Base-by-base conservation (phyloP, 2,797 vertebrate species). In the Rhodeus uyekii region DNA sequence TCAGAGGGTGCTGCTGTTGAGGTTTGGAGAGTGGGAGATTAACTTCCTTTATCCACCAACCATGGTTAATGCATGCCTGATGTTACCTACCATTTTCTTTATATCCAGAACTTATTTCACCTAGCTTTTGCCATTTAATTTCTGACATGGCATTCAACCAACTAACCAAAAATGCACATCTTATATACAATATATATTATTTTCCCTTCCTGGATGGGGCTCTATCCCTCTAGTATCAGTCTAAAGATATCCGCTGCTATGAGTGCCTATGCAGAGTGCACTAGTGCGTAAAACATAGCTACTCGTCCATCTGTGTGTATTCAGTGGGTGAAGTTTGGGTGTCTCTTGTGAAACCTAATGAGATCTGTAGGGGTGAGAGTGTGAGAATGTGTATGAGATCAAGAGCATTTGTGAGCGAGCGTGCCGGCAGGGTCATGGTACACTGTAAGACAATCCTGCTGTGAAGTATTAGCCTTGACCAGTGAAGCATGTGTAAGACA, bases 401-500 rank as follows among this genome's bases (percentile, higher is more conserved):
- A 72, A 78, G 74, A 79, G 74, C 48, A 39, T 44, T 80, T 38
- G 55, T 16, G 75, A 42, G 78, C 32, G 24, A 75, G 78, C 6
- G 16, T 44, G 27, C 68, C 55, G 42, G 48, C 65, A 75, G 83
- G 76, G 58, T 82, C 82, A 55, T 77, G 78, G 65, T 60, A 46
- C 63, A 80, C 71, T 80, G 42, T 76, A 78, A 83, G 77, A 32
- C 61, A 78, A 83, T 77, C 82, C 87, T 81, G 74, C 80, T 86
- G 87, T 86, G 83, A 78, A 80, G 80, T 61, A 86, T 75, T 82
- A 85, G 72, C 58, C 27, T 44, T 68, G 69, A 75, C 76, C 79
- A 75, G 53, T 80, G 64, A 76, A 84, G 86, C 83, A 48, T 84
- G 81, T 77, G 76, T 79, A 80, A 83, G 38, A 67, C 46, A 55